Conservation (phyloP, 1,140 invertebrate genomes). For the Saccostrea cuccullata region DNA sequence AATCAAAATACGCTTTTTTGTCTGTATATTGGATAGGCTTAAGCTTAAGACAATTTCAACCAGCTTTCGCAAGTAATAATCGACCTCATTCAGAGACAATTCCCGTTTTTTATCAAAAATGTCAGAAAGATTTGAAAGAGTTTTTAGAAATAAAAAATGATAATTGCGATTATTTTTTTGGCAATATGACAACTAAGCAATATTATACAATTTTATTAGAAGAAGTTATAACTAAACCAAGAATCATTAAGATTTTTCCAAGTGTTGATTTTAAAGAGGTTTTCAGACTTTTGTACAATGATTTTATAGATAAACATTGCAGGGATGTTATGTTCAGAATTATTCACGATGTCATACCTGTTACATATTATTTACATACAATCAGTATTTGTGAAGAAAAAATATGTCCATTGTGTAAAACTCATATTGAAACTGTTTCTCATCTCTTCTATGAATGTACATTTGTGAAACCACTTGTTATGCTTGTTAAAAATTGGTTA, state of each 20-base stretch:
- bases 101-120: neutral
- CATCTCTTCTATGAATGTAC: slow-evolving; percentile 15
- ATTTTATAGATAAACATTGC: too few relatives aligned
- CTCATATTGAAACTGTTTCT: neutral
- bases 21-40: slow-evolving; percentile 52
- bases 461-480: neutral
- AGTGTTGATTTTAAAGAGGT: neutral
- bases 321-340: neutral
- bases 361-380: neutral
- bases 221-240: neutral
- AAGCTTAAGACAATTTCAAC: neutral
- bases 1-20: slow-evolving; percentile 43
- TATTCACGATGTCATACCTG: neutral
- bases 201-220: neutral
- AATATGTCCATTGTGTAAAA: neutral
- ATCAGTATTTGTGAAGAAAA: neutral
- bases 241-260: neutral
- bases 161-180: neutral
- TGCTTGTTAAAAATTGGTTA: too few relatives aligned
- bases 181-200: neutral
- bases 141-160: neutral
- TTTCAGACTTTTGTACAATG: too few relatives aligned
- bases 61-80: neutral
- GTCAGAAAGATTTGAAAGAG: neutral
- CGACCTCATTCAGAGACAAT: neutral